Percentiles rank a stretch among this genome's conserved stretches.
Evolutionary conservation across 1,140 invertebrate genomes (phyloP).

Genomic region (Ladona fulva): DNA sequence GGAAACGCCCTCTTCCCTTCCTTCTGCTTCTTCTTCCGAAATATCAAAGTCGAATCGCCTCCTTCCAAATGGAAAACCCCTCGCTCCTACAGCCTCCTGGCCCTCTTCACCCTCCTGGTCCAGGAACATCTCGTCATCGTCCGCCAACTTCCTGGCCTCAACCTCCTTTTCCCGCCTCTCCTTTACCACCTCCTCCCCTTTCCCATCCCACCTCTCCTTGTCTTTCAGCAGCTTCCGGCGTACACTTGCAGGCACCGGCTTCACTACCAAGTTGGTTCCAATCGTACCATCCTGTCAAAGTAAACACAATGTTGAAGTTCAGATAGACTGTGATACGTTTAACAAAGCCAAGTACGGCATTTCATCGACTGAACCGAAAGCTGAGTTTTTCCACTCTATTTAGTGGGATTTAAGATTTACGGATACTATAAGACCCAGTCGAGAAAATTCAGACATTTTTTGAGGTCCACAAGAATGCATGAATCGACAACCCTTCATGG

Average conservation of each 20-base stretch:
- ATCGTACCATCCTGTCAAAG: slow-evolving; percentile 74
- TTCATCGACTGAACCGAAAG: too few relatives aligned
- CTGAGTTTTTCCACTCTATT: too few relatives aligned
- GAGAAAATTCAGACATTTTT: too few relatives aligned
- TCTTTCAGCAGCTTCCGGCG: slow-evolving; percentile 29
- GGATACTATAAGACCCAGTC: too few relatives aligned
- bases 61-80: slow-evolving; percentile 41
- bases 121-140: slow-evolving; percentile 67
- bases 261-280: slow-evolving; percentile 75
- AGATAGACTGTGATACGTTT: too few relatives aligned
- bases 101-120: slow-evolving; percentile 45
- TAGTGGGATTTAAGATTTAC: too few relatives aligned
- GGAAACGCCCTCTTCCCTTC: slow-evolving; percentile 17
- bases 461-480: too few relatives aligned
- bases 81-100: slow-evolving; percentile 38
- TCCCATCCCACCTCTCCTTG: slow-evolving; percentile 16
- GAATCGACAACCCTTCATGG: too few relatives aligned
- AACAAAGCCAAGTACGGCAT: too few relatives aligned
- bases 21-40: slow-evolving; percentile 14
- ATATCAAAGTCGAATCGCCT: slow-evolving; percentile 16
- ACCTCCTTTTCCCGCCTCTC: slow-evolving; percentile 29
- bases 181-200: slow-evolving; percentile 25
- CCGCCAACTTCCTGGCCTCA: slow-evolving; percentile 21
- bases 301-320: too few relatives aligned
- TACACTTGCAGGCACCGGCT: slow-evolving; percentile 65